A percentile compares a stretch with the other conserved stretches of the same genome.
These are phyloP conservation scores for Drosophila athabasca DNA, from an alignment of 1,140 invertebrate genomes.

Conservation along the genomic window DNA sequence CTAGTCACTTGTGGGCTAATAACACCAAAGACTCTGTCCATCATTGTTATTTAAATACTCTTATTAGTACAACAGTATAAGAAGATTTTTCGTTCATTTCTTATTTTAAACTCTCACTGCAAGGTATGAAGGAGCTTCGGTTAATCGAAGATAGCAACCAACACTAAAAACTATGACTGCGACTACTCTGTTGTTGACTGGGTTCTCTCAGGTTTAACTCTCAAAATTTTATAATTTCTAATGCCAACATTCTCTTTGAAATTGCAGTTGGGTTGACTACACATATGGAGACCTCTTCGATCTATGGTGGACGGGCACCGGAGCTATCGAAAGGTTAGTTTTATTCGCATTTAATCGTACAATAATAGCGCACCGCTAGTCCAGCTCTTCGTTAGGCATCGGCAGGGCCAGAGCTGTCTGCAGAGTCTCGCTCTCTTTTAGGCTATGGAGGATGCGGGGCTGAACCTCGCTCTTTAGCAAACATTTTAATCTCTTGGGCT, in stretches of 20 bases:
- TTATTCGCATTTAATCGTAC: no score
- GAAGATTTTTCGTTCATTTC: no score
- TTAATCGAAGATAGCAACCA: conserved; percentile 23
- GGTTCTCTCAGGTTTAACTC: neutral
- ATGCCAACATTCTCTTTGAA: conserved; percentile 62
- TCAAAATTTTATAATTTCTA: conserved; percentile 26
- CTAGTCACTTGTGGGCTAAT: no score
- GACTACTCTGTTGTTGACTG: no score
- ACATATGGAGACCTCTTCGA: neutral
- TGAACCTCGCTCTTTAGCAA: conserved; percentile 73
- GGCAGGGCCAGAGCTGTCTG: conserved; percentile 54
- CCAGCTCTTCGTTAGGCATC: conserved; percentile 40
- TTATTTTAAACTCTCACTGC: neutral
- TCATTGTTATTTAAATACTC: no score
- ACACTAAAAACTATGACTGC: neutral
- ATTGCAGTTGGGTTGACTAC: conserved; percentile 43
- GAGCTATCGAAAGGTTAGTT: no score
- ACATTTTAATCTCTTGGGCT: conserved; percentile 85
- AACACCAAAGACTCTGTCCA: no score
- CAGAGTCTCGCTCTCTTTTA: conserved; percentile 50
- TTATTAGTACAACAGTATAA: no score
- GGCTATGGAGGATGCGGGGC: conserved; percentile 52
- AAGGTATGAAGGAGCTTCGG: conserved; percentile 8
- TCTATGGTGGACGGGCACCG: neutral
- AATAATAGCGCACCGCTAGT: conserved; percentile 12